Evolutionary conservation across 1,140 invertebrate genomes (phyloP), one percentile per base, ranked within the genome.

Genomic region (Coelopa frigida): DNA sequence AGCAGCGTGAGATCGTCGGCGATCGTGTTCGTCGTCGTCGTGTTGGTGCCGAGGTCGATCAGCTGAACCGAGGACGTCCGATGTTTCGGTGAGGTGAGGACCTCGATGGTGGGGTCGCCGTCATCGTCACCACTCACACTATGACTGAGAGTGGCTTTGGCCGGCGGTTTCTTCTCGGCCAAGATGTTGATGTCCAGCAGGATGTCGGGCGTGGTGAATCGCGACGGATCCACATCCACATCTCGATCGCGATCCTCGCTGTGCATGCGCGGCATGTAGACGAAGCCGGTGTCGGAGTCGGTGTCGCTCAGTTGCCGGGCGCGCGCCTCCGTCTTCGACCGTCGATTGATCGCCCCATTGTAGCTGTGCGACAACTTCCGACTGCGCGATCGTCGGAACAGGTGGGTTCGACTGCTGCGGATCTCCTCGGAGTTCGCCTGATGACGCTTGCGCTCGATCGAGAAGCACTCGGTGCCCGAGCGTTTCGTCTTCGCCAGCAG

Each of bases 331-430:
- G 51, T 39, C 48, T 59, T 66, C 51, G 57, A 55, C 46, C 52
- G 59, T 39, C 47, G 52, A n/a, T 40, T 48, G 6, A 44, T 46
- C 20, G 46, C 55, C 22, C 64, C 64, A 50, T 68, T 68, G 48
- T 68, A 68, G 50, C 65, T 68, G 24, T 61, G 64, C 12, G 64
- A 68, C 5, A 68, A 46, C 41, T 68, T 68, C 31, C 64, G 56
- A 46, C 65, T 68, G 12, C 61, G 56, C 5, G 61, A 47, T 8
- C 64, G 53, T 23, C 59, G 48, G 41, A 68, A 68, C 15, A 68
- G 56, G 11, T 44, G 40, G 3, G 51, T 55, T 54, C 41, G 61
- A 60, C 42, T 53, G 3, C 56, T 35, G 10, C 26, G 38, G 33
- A 49, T 46, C 12, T 55, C 64, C 35, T 68, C 64, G 6, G 60